Evolutionary conservation across 1,140 invertebrate genomes (phyloP), one percentile per base, ranked within the genome.

Genomic region (Magallana ariakensis): DNA sequence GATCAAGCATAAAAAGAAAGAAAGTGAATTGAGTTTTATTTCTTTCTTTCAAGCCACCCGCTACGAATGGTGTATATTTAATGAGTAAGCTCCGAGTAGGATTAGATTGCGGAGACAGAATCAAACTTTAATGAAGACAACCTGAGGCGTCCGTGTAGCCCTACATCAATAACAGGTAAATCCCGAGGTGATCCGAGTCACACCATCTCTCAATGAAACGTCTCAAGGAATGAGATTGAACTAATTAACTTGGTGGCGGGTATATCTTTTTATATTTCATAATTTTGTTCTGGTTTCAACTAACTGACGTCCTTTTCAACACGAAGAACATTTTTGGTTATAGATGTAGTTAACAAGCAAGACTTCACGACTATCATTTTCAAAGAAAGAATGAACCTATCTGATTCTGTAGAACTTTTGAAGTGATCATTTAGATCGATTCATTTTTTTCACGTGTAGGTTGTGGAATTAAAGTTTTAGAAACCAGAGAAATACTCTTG

Each of bases 111-210:
- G 19, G 15, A 75, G 22, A 75, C 66, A 26, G 22, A 75, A 75
- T 75, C 15, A 75, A 75, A 75, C 22, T 26, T 75, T 75, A 2
- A 75, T 75, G 66, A 75, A 75, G 22, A 22, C 66, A 75, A 75
- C 66, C 66, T 4, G 66, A 75, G 22, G 66, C 22, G 66, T 75
- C 66, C 22, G 13, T 26, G 22, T 22, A 26, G 22, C 66, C 22
- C 22, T 9, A 5, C 9, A 10, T 75, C 66, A 16, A 60, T 60
- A 16, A n/a, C 58, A 13, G 58, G n/a, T 46, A 46, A 46, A 46
- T 46, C 33, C 33, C 33, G 33, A 46, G 33, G 33, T 60, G 15
- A 60, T 60, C 58, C 58, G 10, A 13, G 58, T 60, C 58, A 60
- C 58, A 60, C n/a, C 58, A 62, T 62, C 58, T n/a, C 16, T 3